Evolutionary conservation across 2,113 vertebrate species (phyloP), one percentile per base, ranked within the genome.

Genomic region (Sinocyclocheilus anophthalmus): DNA sequence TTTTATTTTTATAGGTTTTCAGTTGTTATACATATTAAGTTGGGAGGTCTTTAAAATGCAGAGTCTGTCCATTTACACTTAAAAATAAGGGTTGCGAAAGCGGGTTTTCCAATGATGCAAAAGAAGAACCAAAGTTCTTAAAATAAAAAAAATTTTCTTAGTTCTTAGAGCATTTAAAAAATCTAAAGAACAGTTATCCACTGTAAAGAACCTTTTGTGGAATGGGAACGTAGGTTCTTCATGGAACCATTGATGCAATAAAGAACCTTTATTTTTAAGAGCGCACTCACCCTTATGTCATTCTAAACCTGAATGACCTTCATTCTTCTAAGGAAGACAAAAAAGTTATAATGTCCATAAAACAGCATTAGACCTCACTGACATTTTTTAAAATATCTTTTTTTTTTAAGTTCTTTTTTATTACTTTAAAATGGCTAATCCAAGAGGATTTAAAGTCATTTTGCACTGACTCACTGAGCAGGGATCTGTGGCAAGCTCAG

Each of bases 391-490:
- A 45, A 45, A 45, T 45, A 45, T 45, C 9, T 45, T 45, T 45
- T 45, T 65, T 26, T 26, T 14, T 42, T 42, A 37, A 37, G 37
- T 5, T 0, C 11, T 45, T 45, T 45, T 45, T 3, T 0, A 14
- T 11, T 33, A 1, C 14, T 69, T 70, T 37, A 39, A 70, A 70
- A 70, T 42, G 9, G 9, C 33, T 61, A 10, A n/a, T 26, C 12
- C 59, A 81, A 57, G 11, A 39, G 16, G 26, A 14, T 65, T 65
- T 48, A 26, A 8, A 1, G 1, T 13, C 0, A 69, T 53, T 82
- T 69, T 82, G 16, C 7, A 42, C 42, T 81, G 80, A 69, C 80
- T 82, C 63, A 82, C 26, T 53, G 10, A 82, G 50, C 3, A 67
- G 39, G 59, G 57, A 65, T 24, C 39, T 63, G 26, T 13, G 50